phyloP scores from a whole-genome alignment of 2,113 vertebrate genomes.

The Sisor rabdophorus region DNA sequence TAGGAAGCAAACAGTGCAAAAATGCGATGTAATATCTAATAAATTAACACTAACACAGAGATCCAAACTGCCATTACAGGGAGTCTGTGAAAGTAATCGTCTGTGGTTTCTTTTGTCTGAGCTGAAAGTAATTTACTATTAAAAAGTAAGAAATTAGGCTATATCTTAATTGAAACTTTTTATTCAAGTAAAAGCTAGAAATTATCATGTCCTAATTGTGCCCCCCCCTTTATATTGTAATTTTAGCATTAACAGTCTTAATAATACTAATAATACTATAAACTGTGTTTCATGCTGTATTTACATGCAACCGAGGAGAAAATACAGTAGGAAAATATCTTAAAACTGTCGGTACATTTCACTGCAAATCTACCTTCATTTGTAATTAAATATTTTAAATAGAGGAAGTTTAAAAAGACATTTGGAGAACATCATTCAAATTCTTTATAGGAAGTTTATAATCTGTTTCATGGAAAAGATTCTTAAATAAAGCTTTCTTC shows the following conservation, averaged over 20 bases:
- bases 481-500: no score
- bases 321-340: constrained; percentile 61
- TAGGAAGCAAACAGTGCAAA: constrained; percentile 35
- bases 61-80: not conserved
- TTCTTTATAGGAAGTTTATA: not conserved
- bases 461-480: not conserved
- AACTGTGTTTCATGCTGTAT: constrained; percentile 22
- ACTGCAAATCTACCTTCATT: not conserved
- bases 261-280: not conserved
- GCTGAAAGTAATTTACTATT: no score
- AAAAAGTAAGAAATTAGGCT: not conserved
- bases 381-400: not conserved
- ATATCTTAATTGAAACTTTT: not conserved
- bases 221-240: not conserved
- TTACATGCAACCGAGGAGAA: constrained; percentile 38
- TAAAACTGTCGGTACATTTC: constrained; percentile 12
- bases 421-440: not conserved
- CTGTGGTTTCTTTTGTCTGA: not conserved
- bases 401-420: no score
- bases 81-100: not conserved
- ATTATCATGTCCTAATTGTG: not conserved
- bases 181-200: not conserved
- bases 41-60: constrained; percentile 2
- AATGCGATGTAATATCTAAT: constrained; percentile 15
- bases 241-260: not conserved